Conservation (phyloP, 2,888 invertebrate species). For the Nomada fabriciana region DNA sequence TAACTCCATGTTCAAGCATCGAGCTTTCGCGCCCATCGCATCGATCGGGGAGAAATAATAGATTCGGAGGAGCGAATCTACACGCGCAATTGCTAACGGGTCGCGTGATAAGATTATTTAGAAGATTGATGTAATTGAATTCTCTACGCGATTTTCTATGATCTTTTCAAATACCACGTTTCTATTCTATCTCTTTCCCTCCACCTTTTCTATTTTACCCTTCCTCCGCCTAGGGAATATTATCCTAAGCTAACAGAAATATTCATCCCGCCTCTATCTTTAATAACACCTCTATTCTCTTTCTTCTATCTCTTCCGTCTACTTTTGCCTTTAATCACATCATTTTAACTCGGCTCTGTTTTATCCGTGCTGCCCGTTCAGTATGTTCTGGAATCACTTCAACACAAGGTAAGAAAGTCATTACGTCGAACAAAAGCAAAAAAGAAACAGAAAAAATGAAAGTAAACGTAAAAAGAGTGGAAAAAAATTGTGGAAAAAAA, state of each 20-base stretch:
- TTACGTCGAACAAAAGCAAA: conserved; percentile 57
- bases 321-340: conserved; percentile 74
- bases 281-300: conserved; percentile 42
- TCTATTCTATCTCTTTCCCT: neutral
- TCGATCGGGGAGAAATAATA: conserved; percentile 26
- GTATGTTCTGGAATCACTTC: conserved; percentile 99
- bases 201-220: neutral
- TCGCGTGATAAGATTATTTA: too few species aligned
- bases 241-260: neutral
- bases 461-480: neutral
- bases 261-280: neutral
- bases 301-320: conserved; percentile 64
- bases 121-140: neutral
- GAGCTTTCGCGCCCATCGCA: conserved; percentile 60
- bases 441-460: neutral
- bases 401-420: conserved; percentile 96
- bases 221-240: neutral
- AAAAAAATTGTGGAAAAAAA: neutral
- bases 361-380: conserved; percentile 92
- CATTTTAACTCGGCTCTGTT: conserved; percentile 87
- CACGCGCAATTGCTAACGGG: too few species aligned
- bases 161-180: neutral
- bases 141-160: neutral
- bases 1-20: conserved; percentile 69
- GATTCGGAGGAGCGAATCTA: neutral